Conservation (phyloP, 2,113 vertebrate species). For the Catharus minimus region DNA sequence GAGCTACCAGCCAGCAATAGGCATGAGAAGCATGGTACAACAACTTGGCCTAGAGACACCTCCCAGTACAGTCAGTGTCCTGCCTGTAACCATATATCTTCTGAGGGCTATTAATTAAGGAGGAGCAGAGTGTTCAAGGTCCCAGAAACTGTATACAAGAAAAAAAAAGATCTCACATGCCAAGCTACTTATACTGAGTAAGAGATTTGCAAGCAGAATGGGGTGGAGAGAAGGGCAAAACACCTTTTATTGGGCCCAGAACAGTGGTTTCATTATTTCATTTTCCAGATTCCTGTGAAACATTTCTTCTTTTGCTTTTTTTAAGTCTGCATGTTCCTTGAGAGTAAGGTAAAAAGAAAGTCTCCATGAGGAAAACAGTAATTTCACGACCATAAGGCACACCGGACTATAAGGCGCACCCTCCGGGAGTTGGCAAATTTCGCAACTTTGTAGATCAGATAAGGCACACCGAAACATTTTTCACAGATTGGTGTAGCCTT, state of each 20-base stretch:
- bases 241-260: not conserved
- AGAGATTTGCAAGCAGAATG: not conserved
- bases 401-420: too few relatives aligned
- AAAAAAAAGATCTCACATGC: not conserved
- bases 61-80: not conserved
- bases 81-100: not conserved
- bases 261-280: not conserved
- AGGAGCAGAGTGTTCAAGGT: not conserved
- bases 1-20: not conserved
- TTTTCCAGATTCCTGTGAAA: not conserved
- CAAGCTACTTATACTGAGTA: not conserved
- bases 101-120: not conserved
- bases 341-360: not conserved
- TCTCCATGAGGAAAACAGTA: not conserved
- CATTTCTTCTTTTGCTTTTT: not conserved
- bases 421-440: too few relatives aligned
- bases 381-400: too few relatives aligned
- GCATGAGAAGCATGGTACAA: not conserved
- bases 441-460: too few relatives aligned
- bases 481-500: too few relatives aligned
- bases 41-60: not conserved
- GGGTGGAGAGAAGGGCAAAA: not conserved
- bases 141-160: not conserved
- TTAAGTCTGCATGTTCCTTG: accelerated
- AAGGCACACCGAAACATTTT: too few relatives aligned